A percentile compares a stretch with the other conserved stretches of the same genome.
Evolutionary conservation across 1,140 invertebrate genomes (phyloP).

Genomic region (Ganaspis sp.): DNA sequence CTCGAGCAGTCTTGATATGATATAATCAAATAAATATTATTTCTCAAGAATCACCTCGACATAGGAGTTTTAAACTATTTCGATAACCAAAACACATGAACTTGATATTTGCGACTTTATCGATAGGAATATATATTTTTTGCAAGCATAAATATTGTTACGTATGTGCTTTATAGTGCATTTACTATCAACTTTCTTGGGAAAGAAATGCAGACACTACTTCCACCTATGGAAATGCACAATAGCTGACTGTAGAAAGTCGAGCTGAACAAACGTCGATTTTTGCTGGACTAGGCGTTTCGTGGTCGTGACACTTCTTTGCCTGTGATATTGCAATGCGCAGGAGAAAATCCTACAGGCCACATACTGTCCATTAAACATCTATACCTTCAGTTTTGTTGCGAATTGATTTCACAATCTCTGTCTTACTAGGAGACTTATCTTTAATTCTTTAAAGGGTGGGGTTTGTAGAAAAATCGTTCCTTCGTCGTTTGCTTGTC

Average conservation of each 20-base stretch:
- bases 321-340: slow-evolving; percentile 51
- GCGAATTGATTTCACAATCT: slow-evolving; percentile 53
- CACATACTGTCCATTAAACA: slow-evolving; percentile 50
- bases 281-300: slow-evolving; percentile 49
- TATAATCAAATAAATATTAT: no score
- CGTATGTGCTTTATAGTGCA: slow-evolving; percentile 43
- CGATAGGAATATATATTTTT: no score
- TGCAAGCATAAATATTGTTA: no score
- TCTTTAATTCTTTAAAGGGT: slow-evolving; percentile 46
- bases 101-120: no score
- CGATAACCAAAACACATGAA: no score
- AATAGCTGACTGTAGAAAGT: slow-evolving; percentile 53
- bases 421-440: slow-evolving; percentile 51
- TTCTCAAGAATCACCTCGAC: no score
- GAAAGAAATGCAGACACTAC: slow-evolving; percentile 43
- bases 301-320: slow-evolving; percentile 56
- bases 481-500: no score
- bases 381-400: slow-evolving; percentile 50
- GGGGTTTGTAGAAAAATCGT: slow-evolving; percentile 34
- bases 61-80: no score
- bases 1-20: no score
- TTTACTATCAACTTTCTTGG: slow-evolving; percentile 39
- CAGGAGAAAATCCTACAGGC: slow-evolving; percentile 55
- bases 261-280: slow-evolving; percentile 43
- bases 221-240: slow-evolving; percentile 52